These are phyloP conservation scores for Lepidurus packardi DNA, from an alignment of 1,140 invertebrate genomes.

Conservation along the genomic window DNA sequence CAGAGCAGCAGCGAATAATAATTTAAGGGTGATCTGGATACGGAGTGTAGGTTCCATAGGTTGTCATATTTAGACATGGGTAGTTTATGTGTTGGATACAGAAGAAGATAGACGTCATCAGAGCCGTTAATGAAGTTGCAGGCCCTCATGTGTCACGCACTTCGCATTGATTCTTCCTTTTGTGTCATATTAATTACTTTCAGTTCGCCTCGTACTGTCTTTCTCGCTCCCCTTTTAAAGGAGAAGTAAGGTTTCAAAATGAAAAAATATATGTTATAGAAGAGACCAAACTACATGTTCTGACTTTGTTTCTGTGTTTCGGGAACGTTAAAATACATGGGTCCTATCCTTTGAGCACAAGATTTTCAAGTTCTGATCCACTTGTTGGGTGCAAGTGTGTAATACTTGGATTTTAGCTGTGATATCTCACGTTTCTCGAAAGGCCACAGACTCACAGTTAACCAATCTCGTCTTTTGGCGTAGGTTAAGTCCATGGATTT, in stretches of 20 bases:
- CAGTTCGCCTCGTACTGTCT: not conserved
- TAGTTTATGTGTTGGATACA: not conserved
- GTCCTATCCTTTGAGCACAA: too few species aligned
- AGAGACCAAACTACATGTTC: too few species aligned
- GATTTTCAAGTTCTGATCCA: too few species aligned
- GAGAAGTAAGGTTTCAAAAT: too few species aligned
- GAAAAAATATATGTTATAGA: too few species aligned
- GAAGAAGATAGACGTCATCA: not conserved
- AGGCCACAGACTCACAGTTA: too few species aligned
- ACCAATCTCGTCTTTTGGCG: too few species aligned
- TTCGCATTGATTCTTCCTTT: slow-evolving; percentile 4
- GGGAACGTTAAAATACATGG: too few species aligned
- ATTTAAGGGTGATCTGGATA: not conserved
- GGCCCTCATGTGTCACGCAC: not conserved
- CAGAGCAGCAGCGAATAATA: not conserved
- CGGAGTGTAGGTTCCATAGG: not conserved
- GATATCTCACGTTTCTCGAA: too few species aligned
- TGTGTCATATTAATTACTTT: not conserved
- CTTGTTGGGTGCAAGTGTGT: too few species aligned
- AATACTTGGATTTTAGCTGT: too few species aligned
- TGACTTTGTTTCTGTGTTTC: not conserved
- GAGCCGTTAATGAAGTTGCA: not conserved
- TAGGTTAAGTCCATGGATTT: too few species aligned
- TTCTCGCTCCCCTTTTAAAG: not conserved
- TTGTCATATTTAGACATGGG: not conserved